phyloP scores from a whole-genome alignment of 2,797 vertebrate species.

The Benthosema pterotum region DNA sequence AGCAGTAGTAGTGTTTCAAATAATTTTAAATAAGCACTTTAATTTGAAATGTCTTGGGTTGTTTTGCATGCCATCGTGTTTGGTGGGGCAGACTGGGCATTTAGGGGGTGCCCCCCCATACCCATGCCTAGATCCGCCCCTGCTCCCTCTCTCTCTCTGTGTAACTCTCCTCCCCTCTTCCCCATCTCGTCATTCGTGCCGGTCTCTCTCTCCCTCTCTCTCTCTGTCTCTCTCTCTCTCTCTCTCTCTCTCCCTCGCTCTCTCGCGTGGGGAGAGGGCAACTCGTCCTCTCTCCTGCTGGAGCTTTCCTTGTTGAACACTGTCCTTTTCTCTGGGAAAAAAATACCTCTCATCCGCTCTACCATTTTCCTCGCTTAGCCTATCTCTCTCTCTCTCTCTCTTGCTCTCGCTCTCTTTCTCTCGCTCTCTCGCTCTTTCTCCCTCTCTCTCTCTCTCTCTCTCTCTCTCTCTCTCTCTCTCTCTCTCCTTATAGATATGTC shows the following conservation, averaged over 20 bases:
- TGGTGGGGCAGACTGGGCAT: no score
- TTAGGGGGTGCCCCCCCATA: no score
- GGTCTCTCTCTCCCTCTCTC: conserved; percentile 19
- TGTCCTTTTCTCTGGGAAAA: conserved; percentile 60
- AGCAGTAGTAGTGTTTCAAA: no score
- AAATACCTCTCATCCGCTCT: neutral
- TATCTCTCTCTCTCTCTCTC: neutral
- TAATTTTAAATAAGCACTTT: no score
- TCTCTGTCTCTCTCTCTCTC: neutral
- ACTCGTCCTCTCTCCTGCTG: conserved; percentile 62
- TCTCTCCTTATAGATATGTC: no score
- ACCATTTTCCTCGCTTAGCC: neutral
- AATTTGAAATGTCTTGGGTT: no score
- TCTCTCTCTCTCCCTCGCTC: conserved; percentile 5
- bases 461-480: neutral
- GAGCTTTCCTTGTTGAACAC: conserved; percentile 66
- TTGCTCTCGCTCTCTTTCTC: neutral
- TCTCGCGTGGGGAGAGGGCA: conserved; percentile 68
- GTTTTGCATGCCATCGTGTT: no score
- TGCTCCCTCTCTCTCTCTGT: conserved; percentile 1
- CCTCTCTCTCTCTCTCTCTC: neutral
- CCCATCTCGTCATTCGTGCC: conserved; percentile 27
- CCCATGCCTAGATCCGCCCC: no score
- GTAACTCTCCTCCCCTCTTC: conserved; percentile 31
- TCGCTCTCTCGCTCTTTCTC: neutral